These are phyloP conservation scores for Limonius californicus DNA, from an alignment of 1,140 invertebrate genomes.

Conservation along the genomic window DNA sequence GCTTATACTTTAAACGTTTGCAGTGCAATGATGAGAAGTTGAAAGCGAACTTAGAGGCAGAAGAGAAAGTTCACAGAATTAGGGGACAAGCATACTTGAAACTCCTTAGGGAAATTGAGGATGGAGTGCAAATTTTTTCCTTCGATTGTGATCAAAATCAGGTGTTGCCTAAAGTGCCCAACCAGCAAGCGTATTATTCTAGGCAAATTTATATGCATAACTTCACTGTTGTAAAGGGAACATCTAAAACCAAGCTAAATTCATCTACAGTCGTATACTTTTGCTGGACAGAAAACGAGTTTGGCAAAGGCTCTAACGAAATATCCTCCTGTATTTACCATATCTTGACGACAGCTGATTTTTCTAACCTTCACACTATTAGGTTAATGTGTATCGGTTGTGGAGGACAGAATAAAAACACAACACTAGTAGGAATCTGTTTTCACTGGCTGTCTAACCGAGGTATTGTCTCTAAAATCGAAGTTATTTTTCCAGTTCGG, in stretches of 20 bases:
- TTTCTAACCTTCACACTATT: conserved; percentile 21
- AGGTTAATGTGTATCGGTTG: conserved; percentile 31
- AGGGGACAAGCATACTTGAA: neutral
- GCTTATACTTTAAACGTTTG: neutral
- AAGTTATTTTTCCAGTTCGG: too few relatives aligned
- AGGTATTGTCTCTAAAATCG: neutral
- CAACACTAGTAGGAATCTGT: conserved; percentile 27
- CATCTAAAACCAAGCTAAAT: conserved; percentile 34
- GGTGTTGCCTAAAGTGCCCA: neutral
- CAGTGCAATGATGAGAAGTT: neutral
- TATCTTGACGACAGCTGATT: conserved; percentile 28
- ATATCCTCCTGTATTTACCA: conserved; percentile 38
- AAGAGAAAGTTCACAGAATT: too few relatives aligned
- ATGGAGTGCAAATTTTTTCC: conserved; percentile 22
- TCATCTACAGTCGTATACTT: conserved; percentile 28
- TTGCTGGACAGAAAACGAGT: conserved; percentile 14
- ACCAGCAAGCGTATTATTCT: conserved; percentile 38
- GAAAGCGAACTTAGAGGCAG: too few relatives aligned
- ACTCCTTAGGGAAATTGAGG: neutral
- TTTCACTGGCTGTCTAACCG: neutral
- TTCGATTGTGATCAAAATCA: conserved; percentile 46
- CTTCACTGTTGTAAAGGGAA: conserved; percentile 32
- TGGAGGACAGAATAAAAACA: conserved; percentile 37
- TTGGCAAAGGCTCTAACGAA: conserved; percentile 39
- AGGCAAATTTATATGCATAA: conserved; percentile 44